Base-by-base conservation (phyloP, 2,797 vertebrate species). In the Oryzias sinensis region DNA sequence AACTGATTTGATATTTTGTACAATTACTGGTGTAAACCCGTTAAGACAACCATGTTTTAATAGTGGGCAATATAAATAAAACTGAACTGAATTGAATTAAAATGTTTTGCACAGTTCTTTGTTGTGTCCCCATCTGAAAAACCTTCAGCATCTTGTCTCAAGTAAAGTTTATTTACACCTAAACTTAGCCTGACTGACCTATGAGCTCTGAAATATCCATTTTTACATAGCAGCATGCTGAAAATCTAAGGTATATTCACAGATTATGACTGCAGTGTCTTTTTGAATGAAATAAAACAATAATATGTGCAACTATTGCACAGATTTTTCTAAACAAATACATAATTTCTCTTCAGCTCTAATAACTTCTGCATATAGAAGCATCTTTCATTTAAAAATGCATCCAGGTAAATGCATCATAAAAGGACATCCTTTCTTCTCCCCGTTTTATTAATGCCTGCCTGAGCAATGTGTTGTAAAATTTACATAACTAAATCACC, bases 131-230 rank as follows among this genome's bases (percentile, higher is more conserved):
- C 48, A 44, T 54, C 72, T 65, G 46, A 3, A 9, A 11, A 3
- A 59, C 22, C 6, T 72, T 62, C 74, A 72, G 70, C 60, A 68
- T 77, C 62, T 49, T 55, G 68, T 69, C 62, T 49, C 55, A 66
- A 53, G 57, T 17, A 53, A 74, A 62, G 24, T 63, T 48, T 64
- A 57, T 76, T 57, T 57, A 65, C 70, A 70, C 77, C 65, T 62
- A 62, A 40, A 82, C 64, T 43, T 44, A 56, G 67, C 70, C 61
- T 4, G 65, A 64, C 48, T 46, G 61, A 46, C 40, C 43, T 3
- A 8, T 45, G 62, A 58, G 42, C 24, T 73, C 54, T 49, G 27
- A 79, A 83, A 78, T 60, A 62, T 57, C 24, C 29, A 4, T 78
- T 79, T 74, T 48, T 68, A 41, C 71, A 67, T 51, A 65, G 33